These are phyloP conservation scores for Urocynchramus pylzowi DNA, from an alignment of 2,113 vertebrate species.

Conservation along the genomic window DNA sequence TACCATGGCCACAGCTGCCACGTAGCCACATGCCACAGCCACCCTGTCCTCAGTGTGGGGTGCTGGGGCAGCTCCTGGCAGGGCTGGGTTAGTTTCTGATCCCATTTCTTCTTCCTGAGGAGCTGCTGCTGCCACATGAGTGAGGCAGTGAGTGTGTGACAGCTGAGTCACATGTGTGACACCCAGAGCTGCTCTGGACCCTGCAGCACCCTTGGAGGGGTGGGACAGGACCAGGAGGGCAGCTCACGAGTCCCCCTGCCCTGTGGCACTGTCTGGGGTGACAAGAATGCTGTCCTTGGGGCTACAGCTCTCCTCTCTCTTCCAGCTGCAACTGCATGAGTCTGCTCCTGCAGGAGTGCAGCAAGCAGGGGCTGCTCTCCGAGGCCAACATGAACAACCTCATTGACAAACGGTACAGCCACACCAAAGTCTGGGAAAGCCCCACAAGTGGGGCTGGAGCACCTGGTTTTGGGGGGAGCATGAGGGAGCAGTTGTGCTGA, in stretches of 20 bases:
- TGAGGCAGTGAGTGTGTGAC: not conserved
- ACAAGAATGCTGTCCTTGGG: not conserved
- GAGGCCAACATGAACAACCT: conserved; percentile 84
- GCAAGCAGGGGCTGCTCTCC: conserved; percentile 91
- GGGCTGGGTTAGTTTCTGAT: not conserved
- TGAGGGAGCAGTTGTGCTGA: not conserved
- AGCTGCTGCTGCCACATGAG: not conserved
- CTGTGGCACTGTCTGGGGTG: not conserved
- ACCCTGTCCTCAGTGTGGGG: rapidly evolving
- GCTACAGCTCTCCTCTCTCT: not conserved
- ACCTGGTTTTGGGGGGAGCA: not conserved
- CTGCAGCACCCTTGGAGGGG: not conserved
- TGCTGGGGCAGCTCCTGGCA: not conserved
- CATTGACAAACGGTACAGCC: conserved; percentile 83
- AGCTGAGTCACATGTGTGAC: not conserved
- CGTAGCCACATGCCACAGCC: rapidly evolving
- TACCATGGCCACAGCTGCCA: rapidly evolving
- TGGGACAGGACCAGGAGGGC: not conserved
- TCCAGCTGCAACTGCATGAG: conserved; percentile 90
- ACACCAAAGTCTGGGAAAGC: not conserved
- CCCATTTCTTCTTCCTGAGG: not conserved
- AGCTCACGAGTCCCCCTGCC: not conserved
- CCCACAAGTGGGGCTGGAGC: not conserved
- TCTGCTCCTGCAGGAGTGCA: conserved; percentile 91
- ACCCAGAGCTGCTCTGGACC: not conserved